Conservation (phyloP, 2,113 vertebrate species). For the Protobothrops flavoviridis region DNA sequence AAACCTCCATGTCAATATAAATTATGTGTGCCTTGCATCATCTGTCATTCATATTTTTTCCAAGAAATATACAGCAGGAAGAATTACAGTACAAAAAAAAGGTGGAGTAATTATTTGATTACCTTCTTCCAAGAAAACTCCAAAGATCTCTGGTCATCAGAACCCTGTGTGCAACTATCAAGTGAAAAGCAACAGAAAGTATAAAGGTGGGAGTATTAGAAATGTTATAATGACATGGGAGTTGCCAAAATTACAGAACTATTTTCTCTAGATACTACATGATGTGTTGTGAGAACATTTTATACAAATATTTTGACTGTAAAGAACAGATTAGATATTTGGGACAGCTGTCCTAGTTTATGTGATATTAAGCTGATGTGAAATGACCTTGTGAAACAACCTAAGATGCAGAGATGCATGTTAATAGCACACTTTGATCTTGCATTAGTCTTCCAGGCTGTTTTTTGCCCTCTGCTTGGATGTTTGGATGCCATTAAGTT, state of each 20-base stretch:
- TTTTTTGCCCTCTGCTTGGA: background rate
- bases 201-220: background rate
- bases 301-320: background rate
- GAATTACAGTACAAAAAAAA: background rate
- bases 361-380: background rate
- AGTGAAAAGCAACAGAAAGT: background rate
- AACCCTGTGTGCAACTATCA: background rate
- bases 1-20: background rate
- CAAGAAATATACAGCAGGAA: background rate
- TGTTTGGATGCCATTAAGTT: background rate
- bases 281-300: background rate
- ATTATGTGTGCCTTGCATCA: background rate
- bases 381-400: background rate
- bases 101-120: background rate
- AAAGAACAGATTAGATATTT: background rate
- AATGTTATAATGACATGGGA: background rate
- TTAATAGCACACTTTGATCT: background rate
- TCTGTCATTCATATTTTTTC: background rate
- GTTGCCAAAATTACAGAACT: background rate
- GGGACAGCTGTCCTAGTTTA: background rate
- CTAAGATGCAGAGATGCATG: background rate
- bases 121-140: background rate
- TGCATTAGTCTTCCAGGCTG: background rate
- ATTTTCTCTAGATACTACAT: background rate
- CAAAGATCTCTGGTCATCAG: background rate